These are phyloP conservation scores for Montifringilla adamsi DNA, from an alignment of 2,113 vertebrate species.

Conservation along the genomic window DNA sequence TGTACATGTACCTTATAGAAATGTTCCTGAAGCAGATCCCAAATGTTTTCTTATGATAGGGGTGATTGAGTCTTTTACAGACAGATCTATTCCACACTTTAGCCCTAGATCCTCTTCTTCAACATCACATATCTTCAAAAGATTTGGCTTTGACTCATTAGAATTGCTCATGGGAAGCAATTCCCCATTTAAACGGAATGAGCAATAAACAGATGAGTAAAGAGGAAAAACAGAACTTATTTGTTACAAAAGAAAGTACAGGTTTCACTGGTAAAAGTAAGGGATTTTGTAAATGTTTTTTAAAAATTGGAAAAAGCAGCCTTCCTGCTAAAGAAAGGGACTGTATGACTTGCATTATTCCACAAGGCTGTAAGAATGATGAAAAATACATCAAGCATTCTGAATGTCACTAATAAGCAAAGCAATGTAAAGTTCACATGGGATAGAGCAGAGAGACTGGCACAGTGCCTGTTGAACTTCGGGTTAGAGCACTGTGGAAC, in stretches of 20 bases:
- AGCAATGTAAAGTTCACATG: not conserved
- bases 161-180: not conserved
- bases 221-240: conserved; percentile 24
- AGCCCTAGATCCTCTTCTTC: conserved; percentile 9
- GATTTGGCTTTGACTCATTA: conserved; percentile 27
- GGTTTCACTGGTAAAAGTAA: not conserved
- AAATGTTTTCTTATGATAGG: not conserved
- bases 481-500: not conserved
- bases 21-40: not conserved
- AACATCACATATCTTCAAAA: not conserved
- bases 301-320: conserved; percentile 18
- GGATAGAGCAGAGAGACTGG: not conserved
- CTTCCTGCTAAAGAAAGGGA: not conserved
- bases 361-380: not conserved
- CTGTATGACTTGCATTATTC: not conserved
- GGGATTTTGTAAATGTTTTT: not conserved
- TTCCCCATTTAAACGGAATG: conserved; percentile 37
- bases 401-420: conserved; percentile 1
- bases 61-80: not conserved
- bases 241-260: conserved; percentile 28
- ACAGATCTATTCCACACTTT: not conserved
- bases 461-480: not conserved
- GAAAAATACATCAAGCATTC: conserved; percentile 11
- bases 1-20: not conserved
- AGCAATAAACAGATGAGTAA: conserved; percentile 52